phyloP scores from a whole-genome alignment of 1,140 invertebrate species.

The Streblospio benedicti region DNA sequence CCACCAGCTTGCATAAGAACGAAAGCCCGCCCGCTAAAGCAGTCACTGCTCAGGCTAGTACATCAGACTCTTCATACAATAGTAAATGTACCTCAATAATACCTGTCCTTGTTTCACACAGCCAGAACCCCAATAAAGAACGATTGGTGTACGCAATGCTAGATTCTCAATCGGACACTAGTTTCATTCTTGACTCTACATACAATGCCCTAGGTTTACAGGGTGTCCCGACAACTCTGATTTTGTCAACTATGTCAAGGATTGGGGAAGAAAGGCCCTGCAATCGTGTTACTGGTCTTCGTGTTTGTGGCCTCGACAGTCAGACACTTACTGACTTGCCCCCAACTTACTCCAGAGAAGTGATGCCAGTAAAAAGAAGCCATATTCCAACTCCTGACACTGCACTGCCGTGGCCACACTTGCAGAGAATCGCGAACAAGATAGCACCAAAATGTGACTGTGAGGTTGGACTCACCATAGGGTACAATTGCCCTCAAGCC shows the following conservation, averaged over 20 bases:
- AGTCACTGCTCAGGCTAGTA: too few species aligned
- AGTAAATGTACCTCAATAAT: too few species aligned
- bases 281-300: not conserved
- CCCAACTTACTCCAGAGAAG: not conserved
- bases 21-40: too few species aligned
- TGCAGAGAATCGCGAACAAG: not conserved
- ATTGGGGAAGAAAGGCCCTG: not conserved
- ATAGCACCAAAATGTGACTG: constrained; percentile 3
- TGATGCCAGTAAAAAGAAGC: not conserved
- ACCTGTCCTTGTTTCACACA: too few species aligned
- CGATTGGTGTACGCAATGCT: constrained; percentile 8
- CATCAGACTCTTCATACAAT: too few species aligned
- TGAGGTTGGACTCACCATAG: constrained; percentile 5
- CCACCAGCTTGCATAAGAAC: constrained; percentile 4
- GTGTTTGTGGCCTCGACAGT: not conserved
- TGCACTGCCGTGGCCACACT: constrained; percentile 1
- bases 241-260: not conserved
- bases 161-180: not conserved
- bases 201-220: not conserved
- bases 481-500: constrained; percentile 5
- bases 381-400: constrained; percentile 8
- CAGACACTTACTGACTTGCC: not conserved
- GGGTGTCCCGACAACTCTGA: not conserved
- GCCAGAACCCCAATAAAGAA: too few species aligned
- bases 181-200: not conserved